Conservation (phyloP, 1,140 invertebrate species). For the Brachionus angularis region DNA sequence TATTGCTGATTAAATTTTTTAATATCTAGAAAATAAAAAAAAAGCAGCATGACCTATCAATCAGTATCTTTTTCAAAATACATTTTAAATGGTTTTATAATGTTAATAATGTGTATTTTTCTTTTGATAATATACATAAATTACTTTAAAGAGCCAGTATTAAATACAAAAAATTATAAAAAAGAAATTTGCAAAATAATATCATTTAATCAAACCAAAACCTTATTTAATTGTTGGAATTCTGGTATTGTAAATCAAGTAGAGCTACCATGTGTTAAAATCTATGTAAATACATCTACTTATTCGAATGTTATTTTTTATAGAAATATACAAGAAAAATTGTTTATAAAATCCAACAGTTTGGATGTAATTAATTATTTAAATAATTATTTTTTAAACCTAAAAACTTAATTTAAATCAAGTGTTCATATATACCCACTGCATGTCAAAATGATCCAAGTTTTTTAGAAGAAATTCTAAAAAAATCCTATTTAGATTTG, state of each 20-base stretch:
- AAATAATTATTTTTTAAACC: neutral
- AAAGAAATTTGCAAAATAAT: neutral
- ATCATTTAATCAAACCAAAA: neutral
- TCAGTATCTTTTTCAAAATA: conserved; percentile 7
- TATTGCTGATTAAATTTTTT: no score
- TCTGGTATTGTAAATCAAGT: neutral
- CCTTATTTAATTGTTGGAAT: neutral
- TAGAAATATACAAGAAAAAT: conserved; percentile 1
- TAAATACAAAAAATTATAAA: neutral
- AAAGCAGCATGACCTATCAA: no score
- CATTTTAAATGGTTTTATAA: conserved; percentile 7
- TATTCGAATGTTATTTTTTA: neutral
- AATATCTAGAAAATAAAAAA: no score
- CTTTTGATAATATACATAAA: conserved; percentile 7
- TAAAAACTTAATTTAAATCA: neutral
- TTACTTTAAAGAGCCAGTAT: neutral
- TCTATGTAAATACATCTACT: conserved; percentile 6
- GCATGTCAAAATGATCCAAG: conserved; percentile 13
- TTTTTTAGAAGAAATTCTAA: neutral
- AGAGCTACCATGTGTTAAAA: conserved; percentile 3
- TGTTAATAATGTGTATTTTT: conserved; percentile 7
- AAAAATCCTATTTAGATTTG: neutral
- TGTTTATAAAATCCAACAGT: neutral
- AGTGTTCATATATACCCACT: conserved; percentile 18
- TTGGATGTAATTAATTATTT: conserved; percentile 1